Conservation (phyloP, 2,113 vertebrate species). For the Pseudorectes ferrugineus region DNA sequence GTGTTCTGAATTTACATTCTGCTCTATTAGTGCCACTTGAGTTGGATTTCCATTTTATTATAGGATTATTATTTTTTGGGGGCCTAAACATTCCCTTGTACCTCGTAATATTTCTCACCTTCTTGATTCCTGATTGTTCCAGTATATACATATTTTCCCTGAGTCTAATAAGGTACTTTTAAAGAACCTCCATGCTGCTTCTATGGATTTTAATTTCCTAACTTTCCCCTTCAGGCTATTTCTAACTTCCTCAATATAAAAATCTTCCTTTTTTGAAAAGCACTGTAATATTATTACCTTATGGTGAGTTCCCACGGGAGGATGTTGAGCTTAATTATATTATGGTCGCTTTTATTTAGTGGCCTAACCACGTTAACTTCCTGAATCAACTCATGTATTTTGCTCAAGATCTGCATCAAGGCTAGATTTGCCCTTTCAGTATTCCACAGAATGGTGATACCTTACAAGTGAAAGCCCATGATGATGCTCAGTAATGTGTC, state of each 20-base stretch:
- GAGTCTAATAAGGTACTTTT: slow-evolving; percentile 22
- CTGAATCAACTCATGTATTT: slow-evolving; percentile 57
- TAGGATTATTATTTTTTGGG: slow-evolving; percentile 30
- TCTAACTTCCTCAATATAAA: slow-evolving; percentile 69
- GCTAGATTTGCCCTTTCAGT: slow-evolving; percentile 15
- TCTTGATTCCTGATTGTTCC: slow-evolving; percentile 60
- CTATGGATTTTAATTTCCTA: slow-evolving; percentile 64
- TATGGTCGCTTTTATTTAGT: slow-evolving; percentile 70
- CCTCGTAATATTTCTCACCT: slow-evolving; percentile 50
- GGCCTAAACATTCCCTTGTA: neutral
- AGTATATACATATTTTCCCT: slow-evolving; percentile 3
- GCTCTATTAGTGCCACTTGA: slow-evolving; percentile 18
- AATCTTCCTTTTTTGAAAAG: slow-evolving; percentile 64
- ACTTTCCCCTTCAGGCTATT: slow-evolving; percentile 66
- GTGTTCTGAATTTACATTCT: slow-evolving; percentile 23
- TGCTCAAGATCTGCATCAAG: slow-evolving; percentile 41
- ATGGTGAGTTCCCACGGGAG: slow-evolving; percentile 60
- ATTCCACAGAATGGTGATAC: neutral
- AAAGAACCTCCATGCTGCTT: slow-evolving; percentile 47
- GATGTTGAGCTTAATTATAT: slow-evolving; percentile 72
- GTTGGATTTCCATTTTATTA: slow-evolving; percentile 52
- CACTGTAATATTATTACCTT: slow-evolving; percentile 70
- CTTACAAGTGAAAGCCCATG: neutral
- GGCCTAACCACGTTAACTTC: slow-evolving; percentile 67
- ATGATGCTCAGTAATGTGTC: neutral